Conservation (phyloP, 37 sponge, comb jelly and placozoan genomes). For the Cliona cf. orientalis region DNA sequence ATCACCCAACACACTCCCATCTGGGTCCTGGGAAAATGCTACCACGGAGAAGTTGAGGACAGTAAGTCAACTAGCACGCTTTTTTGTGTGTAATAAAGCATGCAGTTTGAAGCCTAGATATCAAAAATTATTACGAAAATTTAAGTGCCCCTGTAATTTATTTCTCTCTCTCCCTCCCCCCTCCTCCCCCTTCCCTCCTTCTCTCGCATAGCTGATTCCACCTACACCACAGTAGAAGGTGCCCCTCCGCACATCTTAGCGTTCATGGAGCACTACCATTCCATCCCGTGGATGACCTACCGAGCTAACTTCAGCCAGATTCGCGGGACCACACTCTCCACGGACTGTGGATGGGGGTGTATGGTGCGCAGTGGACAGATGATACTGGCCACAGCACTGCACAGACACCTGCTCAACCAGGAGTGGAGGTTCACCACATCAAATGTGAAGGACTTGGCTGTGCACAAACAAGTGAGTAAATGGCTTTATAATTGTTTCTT, state of each 20-base stretch:
- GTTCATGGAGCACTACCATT: slow-evolving; percentile 69
- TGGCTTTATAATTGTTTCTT: neutral
- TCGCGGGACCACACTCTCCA: slow-evolving; percentile 68
- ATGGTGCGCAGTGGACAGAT: slow-evolving; percentile 99
- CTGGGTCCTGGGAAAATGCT: slow-evolving; percentile 57
- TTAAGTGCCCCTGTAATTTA: too few species aligned
- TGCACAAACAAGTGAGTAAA: slow-evolving; percentile 43
- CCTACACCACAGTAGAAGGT: slow-evolving; percentile 17
- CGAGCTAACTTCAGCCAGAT: slow-evolving; percentile 81
- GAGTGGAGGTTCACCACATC: slow-evolving; percentile 55
- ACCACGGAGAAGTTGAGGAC: slow-evolving; percentile 8
- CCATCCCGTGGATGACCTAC: slow-evolving; percentile 85
- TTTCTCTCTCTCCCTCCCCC: too few species aligned
- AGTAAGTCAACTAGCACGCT: too few species aligned
- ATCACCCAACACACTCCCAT: slow-evolving; percentile 27
- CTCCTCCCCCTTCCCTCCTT: neutral
- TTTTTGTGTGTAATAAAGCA: too few species aligned
- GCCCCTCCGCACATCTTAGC: slow-evolving; percentile 64
- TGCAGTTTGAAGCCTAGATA: too few species aligned
- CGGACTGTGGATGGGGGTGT: slow-evolving; percentile 99
- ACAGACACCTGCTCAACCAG: slow-evolving; percentile 67
- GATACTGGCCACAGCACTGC: slow-evolving; percentile 93
- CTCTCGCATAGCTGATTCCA: neutral
- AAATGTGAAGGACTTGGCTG: neutral
- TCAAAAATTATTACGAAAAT: too few species aligned